These are phyloP conservation scores for Fregata magnificens DNA, from an alignment of 2,113 vertebrate species.

Conservation along the genomic window DNA sequence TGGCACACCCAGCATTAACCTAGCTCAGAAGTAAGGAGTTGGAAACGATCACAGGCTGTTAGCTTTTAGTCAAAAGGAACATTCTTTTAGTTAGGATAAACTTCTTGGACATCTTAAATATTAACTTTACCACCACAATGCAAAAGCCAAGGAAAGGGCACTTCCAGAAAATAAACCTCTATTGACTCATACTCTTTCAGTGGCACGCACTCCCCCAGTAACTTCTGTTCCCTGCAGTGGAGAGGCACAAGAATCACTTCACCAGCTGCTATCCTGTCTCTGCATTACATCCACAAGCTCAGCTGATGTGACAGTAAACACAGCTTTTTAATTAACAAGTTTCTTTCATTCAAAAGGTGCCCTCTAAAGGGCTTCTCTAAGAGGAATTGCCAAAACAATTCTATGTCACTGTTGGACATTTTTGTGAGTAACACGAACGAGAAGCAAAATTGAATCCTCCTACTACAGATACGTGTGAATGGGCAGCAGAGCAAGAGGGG, in stretches of 20 bases:
- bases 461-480: neutral
- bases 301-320: neutral
- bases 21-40: neutral
- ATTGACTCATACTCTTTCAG: neutral
- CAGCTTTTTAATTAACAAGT: neutral
- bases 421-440: neutral
- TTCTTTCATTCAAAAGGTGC: neutral
- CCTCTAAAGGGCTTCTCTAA: neutral
- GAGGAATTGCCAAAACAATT: neutral
- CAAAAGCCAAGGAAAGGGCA: neutral
- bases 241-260: neutral
- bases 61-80: neutral
- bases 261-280: neutral
- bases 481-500: neutral
- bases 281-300: neutral
- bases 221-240: neutral
- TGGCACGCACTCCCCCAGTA: neutral
- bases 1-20: neutral
- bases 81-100: neutral
- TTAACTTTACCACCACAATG: neutral
- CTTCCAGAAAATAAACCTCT: neutral
- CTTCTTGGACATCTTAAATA: neutral
- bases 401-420: neutral
- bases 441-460: neutral
- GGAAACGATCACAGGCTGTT: neutral